A percentile compares a stretch with the other conserved stretches of the same genome.
Conservation (phyloP, 2,113 vertebrate genomes). For the Sisor rabdophorus region DNA sequence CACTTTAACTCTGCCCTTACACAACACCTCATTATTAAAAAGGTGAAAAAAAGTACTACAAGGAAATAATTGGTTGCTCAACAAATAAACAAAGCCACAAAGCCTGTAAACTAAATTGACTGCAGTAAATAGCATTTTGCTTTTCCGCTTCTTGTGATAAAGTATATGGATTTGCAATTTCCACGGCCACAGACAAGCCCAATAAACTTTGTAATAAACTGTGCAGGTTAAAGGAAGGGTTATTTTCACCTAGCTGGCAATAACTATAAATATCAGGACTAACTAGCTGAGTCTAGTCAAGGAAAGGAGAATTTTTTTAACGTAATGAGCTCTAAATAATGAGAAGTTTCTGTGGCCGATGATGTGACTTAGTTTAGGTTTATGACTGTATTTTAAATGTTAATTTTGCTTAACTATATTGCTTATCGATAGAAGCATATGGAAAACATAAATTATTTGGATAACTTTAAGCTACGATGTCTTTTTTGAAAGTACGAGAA, state of each 20-base stretch:
- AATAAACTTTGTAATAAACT: conserved; percentile 57
- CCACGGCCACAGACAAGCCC: conserved; percentile 51
- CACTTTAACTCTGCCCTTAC: conserved; percentile 24
- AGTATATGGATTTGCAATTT: conserved; percentile 59
- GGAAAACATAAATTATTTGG: conserved; percentile 51
- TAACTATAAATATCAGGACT: conserved; percentile 52
- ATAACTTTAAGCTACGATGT: conserved; percentile 38
- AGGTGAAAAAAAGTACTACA: conserved; percentile 24
- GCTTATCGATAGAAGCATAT: conserved; percentile 55
- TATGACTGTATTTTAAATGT: conserved; percentile 41
- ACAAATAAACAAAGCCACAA: conserved; percentile 50
- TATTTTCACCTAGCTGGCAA: conserved; percentile 48
- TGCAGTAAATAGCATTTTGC: conserved; percentile 50
- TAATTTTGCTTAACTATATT: conserved; percentile 44
- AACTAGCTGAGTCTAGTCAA: conserved; percentile 42
- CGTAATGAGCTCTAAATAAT: conserved; percentile 9
- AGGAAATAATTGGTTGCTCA: conserved; percentile 45
- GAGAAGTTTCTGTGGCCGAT: background rate
- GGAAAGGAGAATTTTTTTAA: conserved; percentile 35
- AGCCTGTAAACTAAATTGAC: conserved; percentile 54
- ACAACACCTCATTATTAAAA: conserved; percentile 44
- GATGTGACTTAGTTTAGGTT: conserved; percentile 41
- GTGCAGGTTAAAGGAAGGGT: conserved; percentile 51
- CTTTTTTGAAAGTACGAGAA: conserved; percentile 25
- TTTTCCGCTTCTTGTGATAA: conserved; percentile 51